A percentile compares a stretch with the other conserved stretches of the same genome.
Evolutionary conservation across 2,113 vertebrate species (phyloP).

Genomic region (Lasiurus cinereus): DNA sequence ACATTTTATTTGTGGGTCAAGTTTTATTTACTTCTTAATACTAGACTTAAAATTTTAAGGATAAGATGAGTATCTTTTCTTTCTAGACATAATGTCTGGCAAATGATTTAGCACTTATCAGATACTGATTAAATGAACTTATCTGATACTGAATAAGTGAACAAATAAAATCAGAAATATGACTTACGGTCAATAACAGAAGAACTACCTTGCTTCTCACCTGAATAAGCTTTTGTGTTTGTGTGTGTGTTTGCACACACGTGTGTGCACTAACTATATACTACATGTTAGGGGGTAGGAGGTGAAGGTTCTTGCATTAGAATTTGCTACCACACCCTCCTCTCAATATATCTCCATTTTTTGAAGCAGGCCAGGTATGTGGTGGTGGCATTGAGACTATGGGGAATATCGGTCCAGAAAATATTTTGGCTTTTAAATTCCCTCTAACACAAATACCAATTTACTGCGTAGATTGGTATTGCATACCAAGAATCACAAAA

Average conservation of each 20-base stretch:
- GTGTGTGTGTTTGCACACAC: too few species aligned
- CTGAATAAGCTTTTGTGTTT: background rate
- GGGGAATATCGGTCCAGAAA: background rate
- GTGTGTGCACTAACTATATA: background rate
- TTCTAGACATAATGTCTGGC: background rate
- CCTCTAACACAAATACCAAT: background rate
- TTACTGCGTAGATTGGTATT: conserved; percentile 8
- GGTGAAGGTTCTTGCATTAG: background rate
- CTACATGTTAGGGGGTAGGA: too few species aligned
- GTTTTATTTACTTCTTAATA: background rate
- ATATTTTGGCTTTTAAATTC: background rate
- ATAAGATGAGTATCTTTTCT: background rate
- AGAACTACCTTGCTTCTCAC: background rate
- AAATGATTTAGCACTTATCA: background rate
- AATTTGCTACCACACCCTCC: background rate
- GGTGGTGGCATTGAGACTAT: background rate
- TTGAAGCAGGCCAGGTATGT: background rate
- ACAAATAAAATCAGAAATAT: background rate
- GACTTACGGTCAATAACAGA: background rate
- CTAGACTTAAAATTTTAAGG: background rate
- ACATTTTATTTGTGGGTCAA: background rate
- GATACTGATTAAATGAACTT: conserved; percentile 4
- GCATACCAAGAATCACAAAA: background rate
- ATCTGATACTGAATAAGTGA: background rate
- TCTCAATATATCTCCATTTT: background rate